Evolutionary conservation across 2,888 invertebrate genomes (phyloP), one percentile per base, ranked within the genome.

Genomic region (Sarcophaga subvicina): DNA sequence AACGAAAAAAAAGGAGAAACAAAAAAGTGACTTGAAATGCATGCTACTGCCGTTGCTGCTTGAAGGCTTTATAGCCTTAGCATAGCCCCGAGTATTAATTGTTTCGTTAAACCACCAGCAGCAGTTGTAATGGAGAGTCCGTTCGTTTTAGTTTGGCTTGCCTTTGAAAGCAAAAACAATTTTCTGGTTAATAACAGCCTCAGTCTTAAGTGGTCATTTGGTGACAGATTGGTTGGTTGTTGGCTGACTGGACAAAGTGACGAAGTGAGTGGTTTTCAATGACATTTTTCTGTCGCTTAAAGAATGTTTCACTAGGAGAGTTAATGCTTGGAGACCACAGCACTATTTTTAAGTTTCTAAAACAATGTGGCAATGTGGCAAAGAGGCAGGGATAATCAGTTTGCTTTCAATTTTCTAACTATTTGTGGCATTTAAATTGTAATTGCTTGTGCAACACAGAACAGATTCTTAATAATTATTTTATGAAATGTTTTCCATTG

Each of bases 71-170:
- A 49, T 59, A 14, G 27, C 27, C 27, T 79, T 85, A 69, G 67
- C 77, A 75, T 73, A 83, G 80, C 66, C 80, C 78, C 70, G 77
- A 66, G 81, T 67, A 87, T 87, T 87, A 87, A 83, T 87, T 87
- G 87, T 67, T 66, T 79, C 78, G 49, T n/a, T 75, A 81, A 77
- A 77, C 77, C 77, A 77, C 77, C 77, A 77, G 64, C 76, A 67
- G 17, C 76, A 67, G 12, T 8, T 63, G 37, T 37, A 37, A 37
- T 37, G 37, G 37, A 49, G 47, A n/a, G 20, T 63, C 22, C 45
- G 66, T 49, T 17, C 14, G 67, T 17, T n/a, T 62, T 17, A 14
- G 67, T 17, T n/a, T 62, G 37, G 49, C 20, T 4, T 47, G 47
- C 6, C 37, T 45, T 67, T 20, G 17, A 67, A 27, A 49, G 67